phyloP scores from a whole-genome alignment of 1,140 invertebrate species.

The Chionoecetes opilio region DNA sequence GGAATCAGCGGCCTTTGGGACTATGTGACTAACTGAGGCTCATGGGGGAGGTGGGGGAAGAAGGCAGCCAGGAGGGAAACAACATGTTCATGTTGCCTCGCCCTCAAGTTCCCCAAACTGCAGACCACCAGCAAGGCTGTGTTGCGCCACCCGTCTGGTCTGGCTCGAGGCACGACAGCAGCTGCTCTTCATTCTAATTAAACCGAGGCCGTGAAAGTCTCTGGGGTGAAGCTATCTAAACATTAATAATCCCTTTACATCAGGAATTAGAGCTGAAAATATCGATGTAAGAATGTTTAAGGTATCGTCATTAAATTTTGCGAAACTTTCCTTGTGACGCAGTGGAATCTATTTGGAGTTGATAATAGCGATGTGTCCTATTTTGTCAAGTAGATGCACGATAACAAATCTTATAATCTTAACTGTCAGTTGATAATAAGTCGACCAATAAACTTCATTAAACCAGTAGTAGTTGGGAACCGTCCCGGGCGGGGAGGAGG shows the following conservation, averaged over 20 bases:
- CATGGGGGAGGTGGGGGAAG: slow-evolving; percentile 41
- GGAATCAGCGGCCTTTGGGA: slow-evolving; percentile 57
- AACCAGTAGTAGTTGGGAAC: not conserved
- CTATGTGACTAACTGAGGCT: slow-evolving; percentile 67
- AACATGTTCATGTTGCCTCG: not conserved
- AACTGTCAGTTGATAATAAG: no score
- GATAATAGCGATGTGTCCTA: not conserved
- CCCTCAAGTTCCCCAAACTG: not conserved
- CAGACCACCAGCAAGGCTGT: not conserved
- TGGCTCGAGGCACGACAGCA: not conserved
- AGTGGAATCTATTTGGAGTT: not conserved
- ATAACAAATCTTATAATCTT: no score
- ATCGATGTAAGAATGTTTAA: not conserved
- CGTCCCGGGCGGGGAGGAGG: not conserved
- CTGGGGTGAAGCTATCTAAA: not conserved
- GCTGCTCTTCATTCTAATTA: slow-evolving; percentile 13
- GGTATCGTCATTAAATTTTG: not conserved
- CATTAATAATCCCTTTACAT: not conserved
- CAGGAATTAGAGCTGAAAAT: not conserved
- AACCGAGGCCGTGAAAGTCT: not conserved
- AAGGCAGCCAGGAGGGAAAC: not conserved
- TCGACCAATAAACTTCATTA: not conserved
- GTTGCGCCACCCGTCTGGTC: not conserved
- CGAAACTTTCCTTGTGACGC: not conserved
- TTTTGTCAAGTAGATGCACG: not conserved